These are phyloP conservation scores for Hyppa rectilinea DNA, from an alignment of 2,888 invertebrate genomes.

Conservation along the genomic window DNA sequence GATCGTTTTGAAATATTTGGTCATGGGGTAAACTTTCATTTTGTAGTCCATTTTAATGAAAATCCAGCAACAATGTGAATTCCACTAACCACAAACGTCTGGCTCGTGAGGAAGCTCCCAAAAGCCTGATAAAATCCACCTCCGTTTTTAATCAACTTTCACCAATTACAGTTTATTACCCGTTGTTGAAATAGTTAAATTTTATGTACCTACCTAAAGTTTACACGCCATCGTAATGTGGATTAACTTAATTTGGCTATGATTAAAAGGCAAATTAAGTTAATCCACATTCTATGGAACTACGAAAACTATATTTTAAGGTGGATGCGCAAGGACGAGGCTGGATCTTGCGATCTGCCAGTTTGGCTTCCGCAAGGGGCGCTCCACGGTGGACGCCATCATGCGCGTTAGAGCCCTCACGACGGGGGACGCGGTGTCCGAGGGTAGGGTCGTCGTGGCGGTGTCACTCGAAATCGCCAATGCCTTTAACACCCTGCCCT, in stretches of 20 bases:
- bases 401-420: too few species aligned
- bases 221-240: neutral
- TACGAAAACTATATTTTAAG: neutral
- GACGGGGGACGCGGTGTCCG: too few species aligned
- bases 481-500: too few species aligned
- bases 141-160: slow-evolving; percentile 26
- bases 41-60: neutral
- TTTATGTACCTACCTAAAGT: too few species aligned
- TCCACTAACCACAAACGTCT: slow-evolving; percentile 10
- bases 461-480: too few species aligned
- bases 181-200: neutral
- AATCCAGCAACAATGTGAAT: neutral
- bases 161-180: slow-evolving; percentile 15
- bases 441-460: too few species aligned
- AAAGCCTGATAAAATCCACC: slow-evolving; percentile 4
- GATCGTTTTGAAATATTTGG: slow-evolving; percentile 44
- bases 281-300: too few species aligned
- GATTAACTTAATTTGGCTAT: neutral
- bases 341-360: too few species aligned
- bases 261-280: too few species aligned
- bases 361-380: too few species aligned
- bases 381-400: too few species aligned
- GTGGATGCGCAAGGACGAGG: too few species aligned
- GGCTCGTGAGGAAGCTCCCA: neutral
- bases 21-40: slow-evolving; percentile 47